Evolutionary conservation across 92 coral and sea anemone species (phyloP).

Genomic region (Siderastrea siderea): DNA sequence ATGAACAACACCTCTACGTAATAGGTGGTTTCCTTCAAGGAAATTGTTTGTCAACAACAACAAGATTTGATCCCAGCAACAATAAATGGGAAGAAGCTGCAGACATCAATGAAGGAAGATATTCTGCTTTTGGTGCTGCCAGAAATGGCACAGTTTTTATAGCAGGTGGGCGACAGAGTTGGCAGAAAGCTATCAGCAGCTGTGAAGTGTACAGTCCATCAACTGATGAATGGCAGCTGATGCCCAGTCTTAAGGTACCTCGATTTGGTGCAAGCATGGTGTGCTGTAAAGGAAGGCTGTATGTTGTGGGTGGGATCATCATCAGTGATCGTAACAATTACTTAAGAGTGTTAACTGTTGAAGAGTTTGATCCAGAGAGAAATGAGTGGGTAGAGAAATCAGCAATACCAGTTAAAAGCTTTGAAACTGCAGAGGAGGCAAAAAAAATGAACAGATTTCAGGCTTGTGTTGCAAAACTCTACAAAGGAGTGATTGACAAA

Average conservation of each 20-base stretch:
- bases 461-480: constrained; percentile 10
- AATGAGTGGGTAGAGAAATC: not conserved
- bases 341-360: not conserved
- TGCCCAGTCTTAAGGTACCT: not conserved
- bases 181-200: not conserved
- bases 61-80: constrained; percentile 80
- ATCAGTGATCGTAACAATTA: too few relatives aligned
- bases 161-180: not conserved
- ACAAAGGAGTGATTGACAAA: not conserved
- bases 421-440: not conserved
- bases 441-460: not conserved
- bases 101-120: constrained; percentile 43
- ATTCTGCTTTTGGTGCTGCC: constrained; percentile 13
- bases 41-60: not conserved
- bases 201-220: constrained; percentile 10
- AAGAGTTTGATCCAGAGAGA: constrained; percentile 5
- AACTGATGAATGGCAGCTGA: not conserved
- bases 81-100: constrained; percentile 77
- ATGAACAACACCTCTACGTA: not conserved
- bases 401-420: constrained; percentile 14
- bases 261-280: constrained; percentile 8
- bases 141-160: not conserved
- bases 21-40: not conserved
- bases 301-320: constrained; percentile 12
- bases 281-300: constrained; percentile 1